Evolutionary conservation across 2,888 invertebrate genomes (phyloP).

Genomic region (Entomobrya multifasciata): DNA sequence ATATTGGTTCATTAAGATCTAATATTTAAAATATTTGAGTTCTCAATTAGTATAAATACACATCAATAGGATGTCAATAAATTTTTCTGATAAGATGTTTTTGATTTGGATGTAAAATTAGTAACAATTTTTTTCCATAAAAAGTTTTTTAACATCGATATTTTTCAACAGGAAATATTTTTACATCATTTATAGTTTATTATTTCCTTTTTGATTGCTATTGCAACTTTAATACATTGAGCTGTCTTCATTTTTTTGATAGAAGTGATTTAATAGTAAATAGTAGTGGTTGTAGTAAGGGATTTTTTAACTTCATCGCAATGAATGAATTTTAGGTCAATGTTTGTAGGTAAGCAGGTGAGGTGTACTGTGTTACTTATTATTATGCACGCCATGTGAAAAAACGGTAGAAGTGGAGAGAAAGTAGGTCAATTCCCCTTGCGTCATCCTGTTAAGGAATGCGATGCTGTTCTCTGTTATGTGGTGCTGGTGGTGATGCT

Average conservation of each 20-base stretch:
- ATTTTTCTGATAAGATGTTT: too few species aligned
- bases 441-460: conserved; percentile 63
- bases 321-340: conserved; percentile 69
- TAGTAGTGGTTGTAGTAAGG: neutral
- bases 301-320: conserved; percentile 5
- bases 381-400: conserved; percentile 62
- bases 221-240: too few species aligned
- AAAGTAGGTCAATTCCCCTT: conserved; percentile 74
- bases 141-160: too few species aligned
- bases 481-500: neutral
- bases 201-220: neutral
- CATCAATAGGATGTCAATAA: too few species aligned
- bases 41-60: too few species aligned
- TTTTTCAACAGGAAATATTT: too few species aligned
- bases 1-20: too few species aligned
- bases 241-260: too few species aligned
- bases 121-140: too few species aligned
- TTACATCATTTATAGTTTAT: too few species aligned
- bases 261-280: neutral
- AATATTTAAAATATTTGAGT: too few species aligned
- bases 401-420: conserved; percentile 49
- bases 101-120: too few species aligned
- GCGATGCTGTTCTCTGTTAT: conserved; percentile 11
- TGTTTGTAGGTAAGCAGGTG: conserved; percentile 74
- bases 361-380: conserved; percentile 67